Conservation (phyloP, 1,140 invertebrate genomes). For the Leucophenga varia region DNA sequence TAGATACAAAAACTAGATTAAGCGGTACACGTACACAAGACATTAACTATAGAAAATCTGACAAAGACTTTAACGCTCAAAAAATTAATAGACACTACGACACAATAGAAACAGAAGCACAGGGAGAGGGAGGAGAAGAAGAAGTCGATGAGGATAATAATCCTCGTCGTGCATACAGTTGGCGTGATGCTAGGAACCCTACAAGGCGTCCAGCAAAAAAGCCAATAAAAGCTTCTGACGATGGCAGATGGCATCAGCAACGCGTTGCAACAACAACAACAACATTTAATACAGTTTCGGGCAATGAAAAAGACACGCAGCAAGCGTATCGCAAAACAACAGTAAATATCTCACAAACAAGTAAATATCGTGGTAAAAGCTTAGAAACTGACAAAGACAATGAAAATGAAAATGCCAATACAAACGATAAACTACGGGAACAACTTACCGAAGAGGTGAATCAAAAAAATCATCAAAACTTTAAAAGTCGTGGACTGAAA, state of each 20-base stretch:
- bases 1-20: conserved; percentile 42
- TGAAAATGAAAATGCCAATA: conserved; percentile 3
- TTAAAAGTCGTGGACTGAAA: conserved; percentile 24
- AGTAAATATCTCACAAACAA: neutral
- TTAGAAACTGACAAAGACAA: conserved; percentile 12
- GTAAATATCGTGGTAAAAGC: conserved; percentile 44
- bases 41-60: neutral
- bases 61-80: conserved; percentile 6
- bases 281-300: neutral
- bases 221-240: conserved; percentile 4
- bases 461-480: too few relatives aligned
- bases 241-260: too few relatives aligned
- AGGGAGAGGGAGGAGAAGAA: neutral
- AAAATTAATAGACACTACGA: conserved; percentile 4
- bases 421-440: neutral
- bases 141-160: conserved; percentile 5
- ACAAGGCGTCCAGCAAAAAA: conserved; percentile 8
- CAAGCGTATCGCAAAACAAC: too few relatives aligned
- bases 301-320: conserved; percentile 23
- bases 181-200: conserved; percentile 22
- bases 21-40: conserved; percentile 16
- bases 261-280: neutral
- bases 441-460: neutral
- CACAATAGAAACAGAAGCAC: neutral
- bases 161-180: conserved; percentile 10